phyloP scores from a whole-genome alignment of 2,797 vertebrate species.

The Florisuga fusca region DNA sequence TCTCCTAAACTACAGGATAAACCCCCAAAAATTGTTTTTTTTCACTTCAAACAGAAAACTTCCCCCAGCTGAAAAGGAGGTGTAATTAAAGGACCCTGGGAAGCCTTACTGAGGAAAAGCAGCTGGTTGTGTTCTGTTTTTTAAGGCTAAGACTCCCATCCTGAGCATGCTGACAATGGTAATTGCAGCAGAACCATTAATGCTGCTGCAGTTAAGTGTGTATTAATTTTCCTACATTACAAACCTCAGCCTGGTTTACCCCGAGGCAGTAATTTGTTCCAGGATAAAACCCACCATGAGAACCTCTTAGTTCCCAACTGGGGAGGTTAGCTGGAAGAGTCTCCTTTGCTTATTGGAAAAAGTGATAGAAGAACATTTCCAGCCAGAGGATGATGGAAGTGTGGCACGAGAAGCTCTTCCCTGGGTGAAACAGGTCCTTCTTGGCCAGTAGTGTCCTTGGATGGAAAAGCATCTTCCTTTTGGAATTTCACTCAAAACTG shows the following conservation, averaged over 20 bases:
- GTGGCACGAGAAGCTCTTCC: background rate
- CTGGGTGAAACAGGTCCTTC: background rate
- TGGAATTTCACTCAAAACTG: background rate
- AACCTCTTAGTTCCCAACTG: background rate
- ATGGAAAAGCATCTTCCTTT: background rate
- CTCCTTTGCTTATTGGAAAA: background rate
- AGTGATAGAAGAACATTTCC: background rate
- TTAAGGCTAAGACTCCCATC: background rate
- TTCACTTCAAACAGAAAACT: background rate
- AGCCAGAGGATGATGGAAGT: background rate
- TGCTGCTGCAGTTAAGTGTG: background rate
- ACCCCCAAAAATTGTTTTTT: background rate
- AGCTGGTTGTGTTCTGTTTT: background rate
- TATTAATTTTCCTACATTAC: background rate
- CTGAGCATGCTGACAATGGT: background rate
- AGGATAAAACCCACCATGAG: background rate
- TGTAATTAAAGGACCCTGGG: background rate
- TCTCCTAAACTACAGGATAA: background rate
- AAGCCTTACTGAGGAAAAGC: background rate
- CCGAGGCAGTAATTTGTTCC: conserved; percentile 23
- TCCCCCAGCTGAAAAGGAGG: background rate
- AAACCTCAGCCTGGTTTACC: background rate
- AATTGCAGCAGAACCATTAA: conserved; percentile 11
- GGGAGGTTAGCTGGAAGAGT: background rate
- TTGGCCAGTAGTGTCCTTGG: background rate